Evolutionary conservation across 2,797 vertebrate species (phyloP).

Genomic region (Mus minutoides): DNA sequence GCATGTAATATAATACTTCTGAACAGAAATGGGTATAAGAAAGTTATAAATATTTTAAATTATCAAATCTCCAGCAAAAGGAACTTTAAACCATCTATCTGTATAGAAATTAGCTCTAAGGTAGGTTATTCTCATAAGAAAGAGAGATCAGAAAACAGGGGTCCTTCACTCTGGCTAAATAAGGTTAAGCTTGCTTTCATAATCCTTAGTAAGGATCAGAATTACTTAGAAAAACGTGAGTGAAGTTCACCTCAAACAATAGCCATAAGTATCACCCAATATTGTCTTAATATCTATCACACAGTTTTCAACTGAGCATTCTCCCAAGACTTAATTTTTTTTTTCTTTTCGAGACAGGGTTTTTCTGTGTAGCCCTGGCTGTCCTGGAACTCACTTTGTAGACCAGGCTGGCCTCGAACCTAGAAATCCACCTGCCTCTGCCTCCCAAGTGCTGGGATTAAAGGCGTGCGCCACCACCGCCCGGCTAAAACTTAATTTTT

Average conservation of each 20-base stretch:
- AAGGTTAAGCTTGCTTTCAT: slow-evolving; percentile 1
- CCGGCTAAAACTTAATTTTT: slow-evolving; percentile 27
- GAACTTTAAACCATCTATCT: neutral
- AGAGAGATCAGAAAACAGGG: neutral
- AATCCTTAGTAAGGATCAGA: slow-evolving; percentile 51
- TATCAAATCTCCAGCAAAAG: neutral
- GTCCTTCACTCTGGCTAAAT: slow-evolving; percentile 26
- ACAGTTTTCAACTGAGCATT: neutral
- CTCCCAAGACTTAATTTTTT: slow-evolving; percentile 6
- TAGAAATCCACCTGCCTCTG: no score
- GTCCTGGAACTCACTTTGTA: no score
- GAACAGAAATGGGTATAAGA: neutral
- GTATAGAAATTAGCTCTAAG: slow-evolving; percentile 54
- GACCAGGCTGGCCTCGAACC: no score
- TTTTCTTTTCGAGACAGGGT: no score
- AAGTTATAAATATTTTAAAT: slow-evolving; percentile 44
- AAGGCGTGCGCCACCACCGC: no score
- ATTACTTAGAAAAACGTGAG: slow-evolving; percentile 35
- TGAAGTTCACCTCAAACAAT: slow-evolving; percentile 35
- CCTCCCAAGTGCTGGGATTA: no score
- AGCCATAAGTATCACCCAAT: neutral
- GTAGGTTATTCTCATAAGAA: slow-evolving; percentile 32
- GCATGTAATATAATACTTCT: neutral
- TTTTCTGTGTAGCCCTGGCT: no score
- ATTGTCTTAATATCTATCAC: slow-evolving; percentile 27